Conservation (phyloP, 1,140 invertebrate genomes). For the Aleiodes sp. region DNA sequence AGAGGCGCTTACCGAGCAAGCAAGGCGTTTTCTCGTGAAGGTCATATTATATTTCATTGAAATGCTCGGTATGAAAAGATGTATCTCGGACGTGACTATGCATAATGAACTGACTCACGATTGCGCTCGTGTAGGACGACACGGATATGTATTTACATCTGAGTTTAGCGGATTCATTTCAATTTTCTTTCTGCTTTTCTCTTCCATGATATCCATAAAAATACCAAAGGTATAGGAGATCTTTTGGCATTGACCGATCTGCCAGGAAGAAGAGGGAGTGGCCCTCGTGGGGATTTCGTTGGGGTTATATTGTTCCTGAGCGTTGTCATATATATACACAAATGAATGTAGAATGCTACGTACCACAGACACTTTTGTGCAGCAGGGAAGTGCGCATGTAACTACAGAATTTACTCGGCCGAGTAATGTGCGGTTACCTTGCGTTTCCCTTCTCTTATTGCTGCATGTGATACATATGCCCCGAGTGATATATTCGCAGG, state of each 20-base stretch:
- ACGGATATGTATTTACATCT: constrained; percentile 11
- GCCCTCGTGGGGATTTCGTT: background rate
- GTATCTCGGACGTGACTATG: constrained; percentile 5
- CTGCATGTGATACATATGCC: background rate
- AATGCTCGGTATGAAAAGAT: background rate
- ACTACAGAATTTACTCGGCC: background rate
- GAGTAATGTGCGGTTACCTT: constrained; percentile 17
- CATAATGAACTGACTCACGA: background rate
- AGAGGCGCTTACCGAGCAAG: background rate
- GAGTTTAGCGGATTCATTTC: background rate
- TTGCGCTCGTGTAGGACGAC: background rate
- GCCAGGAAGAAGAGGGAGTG: too few relatives aligned
- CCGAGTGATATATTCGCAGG: background rate
- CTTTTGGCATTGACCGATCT: too few relatives aligned
- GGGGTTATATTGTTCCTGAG: background rate
- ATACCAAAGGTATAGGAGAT: background rate
- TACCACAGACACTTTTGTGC: background rate
- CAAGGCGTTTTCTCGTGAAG: background rate
- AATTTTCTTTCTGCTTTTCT: background rate
- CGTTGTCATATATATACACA: background rate
- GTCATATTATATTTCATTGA: constrained; percentile 13
- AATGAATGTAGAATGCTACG: constrained; percentile 4
- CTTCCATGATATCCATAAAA: background rate
- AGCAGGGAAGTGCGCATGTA: background rate
- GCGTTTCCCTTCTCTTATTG: background rate